These are phyloP conservation scores for Caenorhabditis virilis DNA, from an alignment of 2,888 invertebrate species.

Conservation along the genomic window DNA sequence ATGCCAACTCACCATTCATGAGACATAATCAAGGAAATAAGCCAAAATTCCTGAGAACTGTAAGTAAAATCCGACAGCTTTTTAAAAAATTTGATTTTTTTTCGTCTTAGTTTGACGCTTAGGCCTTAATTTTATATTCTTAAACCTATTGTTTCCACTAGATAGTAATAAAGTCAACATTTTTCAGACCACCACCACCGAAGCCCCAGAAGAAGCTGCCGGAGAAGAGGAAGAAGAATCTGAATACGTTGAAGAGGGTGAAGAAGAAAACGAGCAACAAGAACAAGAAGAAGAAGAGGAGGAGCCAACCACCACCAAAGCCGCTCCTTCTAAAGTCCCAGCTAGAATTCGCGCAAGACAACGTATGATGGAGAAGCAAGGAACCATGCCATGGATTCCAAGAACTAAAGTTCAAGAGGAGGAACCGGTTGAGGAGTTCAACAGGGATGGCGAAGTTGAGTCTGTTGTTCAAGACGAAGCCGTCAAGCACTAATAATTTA, in stretches of 20 bases:
- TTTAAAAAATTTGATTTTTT: too few relatives aligned
- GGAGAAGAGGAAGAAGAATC: conserved; percentile 11
- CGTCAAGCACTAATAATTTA: conserved; percentile 5
- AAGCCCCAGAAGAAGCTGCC: conserved; percentile 21
- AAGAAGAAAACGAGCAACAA: conserved; percentile 11
- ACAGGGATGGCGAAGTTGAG: conserved; percentile 46
- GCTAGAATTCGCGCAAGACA: conserved; percentile 42
- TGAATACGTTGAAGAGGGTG: conserved; percentile 21
- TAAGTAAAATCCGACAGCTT: background rate
- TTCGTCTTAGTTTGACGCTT: too few relatives aligned
- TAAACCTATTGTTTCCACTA: too few relatives aligned
- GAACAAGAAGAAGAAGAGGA: conserved; percentile 23
- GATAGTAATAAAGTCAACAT: background rate
- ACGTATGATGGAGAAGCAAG: conserved; percentile 15
- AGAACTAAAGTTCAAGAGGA: conserved; percentile 13
- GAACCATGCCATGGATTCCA: conserved; percentile 49
- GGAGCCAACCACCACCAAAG: conserved; percentile 16
- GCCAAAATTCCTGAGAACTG: conserved; percentile 36
- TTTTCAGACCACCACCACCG: conserved; percentile 29
- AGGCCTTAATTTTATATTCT: too few relatives aligned
- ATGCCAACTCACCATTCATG: conserved; percentile 36
- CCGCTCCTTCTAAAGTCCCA: conserved; percentile 26
- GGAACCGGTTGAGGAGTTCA: conserved; percentile 33
- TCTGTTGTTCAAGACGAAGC: conserved; percentile 44
- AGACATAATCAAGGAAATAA: conserved; percentile 22